Base-by-base conservation (phyloP, 2,113 vertebrate species). In the Scomber colias region DNA sequence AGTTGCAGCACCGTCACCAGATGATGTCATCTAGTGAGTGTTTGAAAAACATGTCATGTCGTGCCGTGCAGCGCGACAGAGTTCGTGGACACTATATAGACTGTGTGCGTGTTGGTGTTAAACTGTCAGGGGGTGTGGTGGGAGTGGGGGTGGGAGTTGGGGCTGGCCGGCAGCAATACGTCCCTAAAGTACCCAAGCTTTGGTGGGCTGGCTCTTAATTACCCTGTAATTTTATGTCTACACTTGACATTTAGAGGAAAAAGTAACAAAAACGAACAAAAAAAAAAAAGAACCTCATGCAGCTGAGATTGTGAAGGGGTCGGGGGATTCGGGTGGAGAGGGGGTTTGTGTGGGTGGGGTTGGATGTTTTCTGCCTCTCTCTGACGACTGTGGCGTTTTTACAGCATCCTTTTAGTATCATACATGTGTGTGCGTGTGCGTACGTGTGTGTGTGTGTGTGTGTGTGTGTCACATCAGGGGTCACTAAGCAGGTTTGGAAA, bases 301-400 rank as follows among this genome's bases (percentile, higher is more conserved):
- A 86, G 93, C 89, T 92, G 92, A 92, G 94, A 92, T 92, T 93
- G 90, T 92, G 80, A 59, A 12, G 7, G 62, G 79, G 60, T 45
- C 6, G n/a, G 75, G 68, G 69, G 48, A 30, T 31, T 9, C 4
- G 69, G 76, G 83, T 27, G 24, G 24, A 3, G 24, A 27, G 48
- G 53, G 74, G 63, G 44, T 71, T 70, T 44, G 27, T 31, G 15
- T 44, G 5, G 79, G 79, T 31, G 45, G 80, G 82, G 76, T 77
- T 80, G 59, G 63, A 84, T 68, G 69, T 85, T 79, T 72, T 85
- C 75, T 90, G 89, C 87, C 91, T 92, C 93, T 95, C 89, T 95
- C 92, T 94, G 91, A 92, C 60, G 90, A 94, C 83, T 64, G 94
- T 93, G 93, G 90, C 85, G 50, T 82, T 87, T 56, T 80, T 71